Percentiles rank a stretch among this genome's conserved stretches.
Evolutionary conservation across 2,888 invertebrate species (phyloP).

Genomic region (Nomada flava): DNA sequence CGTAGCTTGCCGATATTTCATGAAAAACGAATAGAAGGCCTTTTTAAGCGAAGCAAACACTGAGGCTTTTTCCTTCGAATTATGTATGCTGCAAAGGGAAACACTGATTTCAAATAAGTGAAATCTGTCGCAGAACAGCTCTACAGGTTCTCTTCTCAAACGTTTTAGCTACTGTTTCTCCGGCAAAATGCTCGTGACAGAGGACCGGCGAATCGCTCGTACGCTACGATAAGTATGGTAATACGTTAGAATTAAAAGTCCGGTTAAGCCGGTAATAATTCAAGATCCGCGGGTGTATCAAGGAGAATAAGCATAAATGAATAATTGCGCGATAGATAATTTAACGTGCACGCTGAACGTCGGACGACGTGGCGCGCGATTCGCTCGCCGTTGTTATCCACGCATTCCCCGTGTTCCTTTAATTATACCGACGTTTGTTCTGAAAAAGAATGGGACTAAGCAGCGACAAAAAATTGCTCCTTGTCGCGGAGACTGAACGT

Average conservation of each 20-base stretch:
- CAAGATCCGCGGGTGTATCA: constrained; percentile 82
- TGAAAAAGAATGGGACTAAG: no score
- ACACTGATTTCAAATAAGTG: not conserved
- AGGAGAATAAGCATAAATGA: constrained; percentile 83
- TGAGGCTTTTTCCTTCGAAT: no score
- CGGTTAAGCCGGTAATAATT: constrained; percentile 82
- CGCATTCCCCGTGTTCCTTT: constrained; percentile 47
- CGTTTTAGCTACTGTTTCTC: constrained; percentile 18
- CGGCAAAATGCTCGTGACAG: constrained; percentile 62
- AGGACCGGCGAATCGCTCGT: constrained; percentile 68
- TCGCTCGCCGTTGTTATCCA: constrained; percentile 58
- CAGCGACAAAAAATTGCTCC: not conserved
- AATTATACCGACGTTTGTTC: constrained; percentile 44
- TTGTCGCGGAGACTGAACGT: constrained; percentile 5
- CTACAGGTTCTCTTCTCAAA: not conserved
- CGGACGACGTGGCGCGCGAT: constrained; percentile 53
- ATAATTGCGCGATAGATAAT: constrained; percentile 83
- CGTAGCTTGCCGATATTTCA: not conserved
- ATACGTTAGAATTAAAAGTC: constrained; percentile 81
- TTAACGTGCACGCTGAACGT: constrained; percentile 75
- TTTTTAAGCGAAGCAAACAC: not conserved
- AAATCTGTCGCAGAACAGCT: not conserved
- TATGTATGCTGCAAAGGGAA: not conserved
- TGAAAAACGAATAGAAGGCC: not conserved
- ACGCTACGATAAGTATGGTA: constrained; percentile 80